These are phyloP conservation scores for Centrocercus urophasianus DNA, from an alignment of 2,113 vertebrate species.

Conservation along the genomic window DNA sequence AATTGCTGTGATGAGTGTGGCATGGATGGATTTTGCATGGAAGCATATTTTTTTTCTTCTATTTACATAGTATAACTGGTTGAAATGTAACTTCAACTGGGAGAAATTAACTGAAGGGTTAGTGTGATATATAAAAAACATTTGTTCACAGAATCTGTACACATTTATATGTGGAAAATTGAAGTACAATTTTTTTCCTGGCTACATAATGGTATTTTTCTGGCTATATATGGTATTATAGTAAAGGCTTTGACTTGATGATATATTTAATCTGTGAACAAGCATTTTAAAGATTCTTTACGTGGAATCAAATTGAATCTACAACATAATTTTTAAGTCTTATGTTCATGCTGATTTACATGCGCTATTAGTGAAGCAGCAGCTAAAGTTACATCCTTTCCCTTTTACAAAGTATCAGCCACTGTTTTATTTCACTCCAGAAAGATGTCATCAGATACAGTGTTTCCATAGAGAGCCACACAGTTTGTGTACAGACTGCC, in stretches of 20 bases:
- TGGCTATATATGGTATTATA: not conserved
- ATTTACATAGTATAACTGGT: not conserved
- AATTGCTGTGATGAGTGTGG: not conserved
- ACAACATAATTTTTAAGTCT: constrained; percentile 44
- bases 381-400: constrained; percentile 47
- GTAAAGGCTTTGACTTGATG: not conserved
- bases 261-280: constrained; percentile 27
- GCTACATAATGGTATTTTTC: too few relatives aligned
- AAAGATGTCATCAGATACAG: constrained; percentile 31
- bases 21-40: not conserved
- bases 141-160: not conserved
- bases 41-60: not conserved
- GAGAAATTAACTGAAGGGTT: constrained; percentile 10
- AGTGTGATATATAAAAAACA: not conserved
- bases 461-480: not conserved
- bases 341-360: constrained; percentile 7
- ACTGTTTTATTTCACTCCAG: constrained; percentile 1
- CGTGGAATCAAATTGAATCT: constrained; percentile 36
- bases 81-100: not conserved
- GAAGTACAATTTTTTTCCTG: not conserved
- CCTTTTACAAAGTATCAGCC: constrained; percentile 48
- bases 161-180: not conserved
- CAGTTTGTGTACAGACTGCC: not conserved
- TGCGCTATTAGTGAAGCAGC: constrained; percentile 37
- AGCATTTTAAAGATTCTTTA: not conserved